Evolutionary conservation across 2,888 invertebrate species (phyloP).

Genomic region (Rhimphoctona megacephalus): DNA sequence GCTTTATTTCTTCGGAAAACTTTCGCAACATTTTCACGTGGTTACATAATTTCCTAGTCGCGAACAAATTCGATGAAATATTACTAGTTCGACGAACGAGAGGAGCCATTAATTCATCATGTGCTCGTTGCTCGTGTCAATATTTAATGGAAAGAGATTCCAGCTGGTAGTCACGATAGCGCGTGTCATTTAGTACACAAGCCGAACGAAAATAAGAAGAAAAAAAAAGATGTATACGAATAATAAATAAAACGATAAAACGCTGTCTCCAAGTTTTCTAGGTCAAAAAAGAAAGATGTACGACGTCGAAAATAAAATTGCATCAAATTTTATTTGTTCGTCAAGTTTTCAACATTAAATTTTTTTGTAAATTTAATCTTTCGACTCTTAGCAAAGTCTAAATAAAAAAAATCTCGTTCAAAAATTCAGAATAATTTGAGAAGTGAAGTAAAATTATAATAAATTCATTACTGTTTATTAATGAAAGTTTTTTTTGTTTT

Average conservation of each 20-base stretch:
- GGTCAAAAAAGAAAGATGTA: neutral
- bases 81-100: conserved; percentile 47
- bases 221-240: neutral
- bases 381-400: neutral
- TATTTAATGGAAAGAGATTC: conserved; percentile 41
- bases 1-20: neutral
- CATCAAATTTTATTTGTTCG: neutral
- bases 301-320: neutral
- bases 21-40: neutral
- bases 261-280: neutral
- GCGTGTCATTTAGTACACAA: conserved; percentile 14
- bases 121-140: conserved; percentile 26
- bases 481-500: neutral
- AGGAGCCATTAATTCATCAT: conserved; percentile 27
- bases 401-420: neutral
- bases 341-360: neutral
- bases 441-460: neutral
- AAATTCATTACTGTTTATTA: too few species aligned
- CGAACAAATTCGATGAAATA: conserved; percentile 37
- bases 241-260: neutral
- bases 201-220: neutral
- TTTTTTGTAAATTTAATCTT: neutral
- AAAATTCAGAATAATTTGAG: neutral
- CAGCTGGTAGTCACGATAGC: neutral
- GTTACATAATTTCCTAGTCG: conserved; percentile 11